Base-by-base conservation (phyloP, 2,888 invertebrate species). In the Hemaris fuciformis region DNA sequence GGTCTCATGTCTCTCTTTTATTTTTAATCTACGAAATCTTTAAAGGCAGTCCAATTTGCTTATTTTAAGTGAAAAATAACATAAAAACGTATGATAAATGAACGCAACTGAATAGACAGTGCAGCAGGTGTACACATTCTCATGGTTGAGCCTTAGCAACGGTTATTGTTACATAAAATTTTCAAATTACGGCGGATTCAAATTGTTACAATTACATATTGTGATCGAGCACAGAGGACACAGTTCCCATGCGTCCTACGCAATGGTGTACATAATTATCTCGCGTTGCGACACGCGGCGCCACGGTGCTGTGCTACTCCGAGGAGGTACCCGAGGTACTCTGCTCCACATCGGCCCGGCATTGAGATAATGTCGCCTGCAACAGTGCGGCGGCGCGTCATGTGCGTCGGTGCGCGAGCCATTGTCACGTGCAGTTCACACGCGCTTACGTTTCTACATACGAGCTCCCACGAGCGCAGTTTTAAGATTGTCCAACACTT, bases 311-410 rank as follows among this genome's bases (percentile, higher is more conserved):
- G 13, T 15, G 25, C 27, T 48, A 31, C 18, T 27, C 25, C 15
- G 31, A 46, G 27, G 31, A 46, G 27, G 53, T 53, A 31, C 31
- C 27, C 18, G 18, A 31, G 18, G 53, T 48, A 48, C n/a, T 15
- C 45, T 22, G 31, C 31, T 27, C 53, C 2, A 53, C 27, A 53
- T 53, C 31, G 18, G 85, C 85, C 80, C 78, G 68, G 84, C 88
- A 88, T 91, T 91, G 90, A 72, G 73, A 81, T 88, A 87, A 88
- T 88, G 88, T 81, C 83, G 87, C 85, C 80, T 89, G 87, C 89
- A 88, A 89, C 88, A 88, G 88, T 83, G 80, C 86, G 83, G 70
- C 71, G 72, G 75, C 75, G 79, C 83, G 82, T 84, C 84, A 81
- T 81, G 81, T 86, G 81, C 53, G 53, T 2, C 53, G 27, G 53